phyloP scores from a whole-genome alignment of 2,888 invertebrate species.

The Dryadula phaetusa region DNA sequence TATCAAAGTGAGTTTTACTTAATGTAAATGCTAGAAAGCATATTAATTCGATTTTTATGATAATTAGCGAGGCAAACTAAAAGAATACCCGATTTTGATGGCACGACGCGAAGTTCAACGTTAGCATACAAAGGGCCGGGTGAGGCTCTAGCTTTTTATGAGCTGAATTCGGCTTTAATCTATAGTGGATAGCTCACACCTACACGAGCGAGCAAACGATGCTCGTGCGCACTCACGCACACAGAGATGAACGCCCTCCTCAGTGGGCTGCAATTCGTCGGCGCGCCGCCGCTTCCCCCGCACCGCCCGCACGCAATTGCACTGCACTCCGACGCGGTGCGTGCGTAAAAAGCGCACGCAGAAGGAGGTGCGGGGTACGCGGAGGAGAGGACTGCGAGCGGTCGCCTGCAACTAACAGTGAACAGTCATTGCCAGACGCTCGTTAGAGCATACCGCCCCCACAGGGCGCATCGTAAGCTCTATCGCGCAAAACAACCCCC shows the following conservation, averaged over 20 bases:
- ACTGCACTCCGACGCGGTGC: slow-evolving; percentile 77
- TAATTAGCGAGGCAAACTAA: slow-evolving; percentile 60
- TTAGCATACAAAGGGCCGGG: slow-evolving; percentile 76
- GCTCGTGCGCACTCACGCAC: slow-evolving; percentile 75
- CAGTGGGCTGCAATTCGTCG: slow-evolving; percentile 82
- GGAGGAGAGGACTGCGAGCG: slow-evolving; percentile 63
- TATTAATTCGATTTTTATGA: slow-evolving; percentile 65
- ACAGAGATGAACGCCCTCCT: slow-evolving; percentile 71
- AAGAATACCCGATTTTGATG: slow-evolving; percentile 63
- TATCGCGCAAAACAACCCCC: slow-evolving; percentile 72
- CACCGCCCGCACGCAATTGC: slow-evolving; percentile 80
- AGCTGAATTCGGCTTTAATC: slow-evolving; percentile 75
- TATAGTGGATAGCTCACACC: slow-evolving; percentile 57
- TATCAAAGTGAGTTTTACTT: slow-evolving; percentile 47
- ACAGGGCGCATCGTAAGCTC: slow-evolving; percentile 64
- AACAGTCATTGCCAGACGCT: slow-evolving; percentile 79
- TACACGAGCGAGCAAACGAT: slow-evolving; percentile 54
- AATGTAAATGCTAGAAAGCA: slow-evolving; percentile 58
- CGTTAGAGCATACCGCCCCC: slow-evolving; percentile 80
- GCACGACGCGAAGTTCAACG: slow-evolving; percentile 72
- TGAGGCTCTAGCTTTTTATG: slow-evolving; percentile 76
- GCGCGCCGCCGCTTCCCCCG: slow-evolving; percentile 59
- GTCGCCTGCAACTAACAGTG: slow-evolving; percentile 67
- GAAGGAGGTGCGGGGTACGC: slow-evolving; percentile 72
- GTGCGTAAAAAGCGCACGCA: slow-evolving; percentile 84